Percentiles rank a stretch among this genome's conserved stretches.
Evolutionary conservation across 1,140 invertebrate species (phyloP).

Genomic region (Melipona quadrifasciata): DNA sequence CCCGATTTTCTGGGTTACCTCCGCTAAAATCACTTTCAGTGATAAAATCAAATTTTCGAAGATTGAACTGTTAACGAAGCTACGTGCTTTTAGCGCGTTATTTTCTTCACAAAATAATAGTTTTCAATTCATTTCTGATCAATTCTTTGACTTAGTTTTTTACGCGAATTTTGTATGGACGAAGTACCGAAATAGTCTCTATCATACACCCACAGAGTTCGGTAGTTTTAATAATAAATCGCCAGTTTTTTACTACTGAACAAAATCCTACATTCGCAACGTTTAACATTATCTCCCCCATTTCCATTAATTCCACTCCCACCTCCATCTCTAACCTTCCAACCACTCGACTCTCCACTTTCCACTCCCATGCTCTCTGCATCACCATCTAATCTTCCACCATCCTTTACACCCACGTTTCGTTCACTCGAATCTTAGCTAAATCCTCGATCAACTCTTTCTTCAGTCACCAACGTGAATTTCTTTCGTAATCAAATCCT

Average conservation of each 20-base stretch:
- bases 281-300: background rate
- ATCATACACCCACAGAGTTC: background rate
- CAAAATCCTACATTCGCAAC: background rate
- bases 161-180: no score
- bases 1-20: no score
- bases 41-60: no score
- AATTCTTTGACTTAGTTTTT: background rate
- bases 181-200: no score
- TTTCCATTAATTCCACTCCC: background rate
- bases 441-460: background rate
- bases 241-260: background rate
- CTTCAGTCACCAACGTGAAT: background rate
- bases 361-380: background rate
- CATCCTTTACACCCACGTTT: slow-evolving; percentile 5
- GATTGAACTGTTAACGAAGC: no score
- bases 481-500: background rate
- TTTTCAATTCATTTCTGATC: background rate
- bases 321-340: background rate
- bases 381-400: background rate
- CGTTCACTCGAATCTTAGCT: slow-evolving; percentile 2
- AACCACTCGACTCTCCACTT: background rate
- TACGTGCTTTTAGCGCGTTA: background rate
- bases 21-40: no score
- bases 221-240: background rate
- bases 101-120: background rate